Conservation (phyloP, 1,140 invertebrate genomes). For the Drosophila tani region DNA sequence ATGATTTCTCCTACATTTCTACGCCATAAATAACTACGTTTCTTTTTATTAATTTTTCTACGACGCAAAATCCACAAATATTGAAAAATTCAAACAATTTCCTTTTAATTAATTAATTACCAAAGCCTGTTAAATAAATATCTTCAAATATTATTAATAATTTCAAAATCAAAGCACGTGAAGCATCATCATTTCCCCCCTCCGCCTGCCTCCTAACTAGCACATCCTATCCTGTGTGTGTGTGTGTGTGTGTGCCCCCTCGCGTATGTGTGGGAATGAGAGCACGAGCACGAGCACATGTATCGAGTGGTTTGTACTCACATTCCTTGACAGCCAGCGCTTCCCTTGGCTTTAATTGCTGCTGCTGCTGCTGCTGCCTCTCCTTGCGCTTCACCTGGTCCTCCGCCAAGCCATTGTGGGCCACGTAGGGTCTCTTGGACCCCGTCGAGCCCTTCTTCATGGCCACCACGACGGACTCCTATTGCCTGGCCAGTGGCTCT, state of each 20-base stretch:
- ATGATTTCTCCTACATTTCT: too few species aligned
- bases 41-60: too few species aligned
- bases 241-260: background rate
- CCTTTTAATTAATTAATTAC: too few species aligned
- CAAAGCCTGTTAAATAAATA: too few species aligned
- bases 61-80: too few species aligned
- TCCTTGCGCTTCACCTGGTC: background rate
- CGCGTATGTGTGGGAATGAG: constrained; percentile 7
- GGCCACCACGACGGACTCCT: constrained; percentile 2
- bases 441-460: constrained; percentile 15
- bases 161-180: background rate
- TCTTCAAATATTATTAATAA: too few species aligned
- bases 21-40: too few species aligned
- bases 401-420: constrained; percentile 2
- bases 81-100: too few species aligned
- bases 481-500: background rate
- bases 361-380: constrained; percentile 6
- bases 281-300: constrained; percentile 16
- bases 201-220: background rate
- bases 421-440: constrained; percentile 9
- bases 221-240: background rate
- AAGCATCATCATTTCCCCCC: background rate
- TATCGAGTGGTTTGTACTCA: constrained; percentile 20
- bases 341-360: background rate
- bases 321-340: constrained; percentile 23